Conservation (phyloP, 2,888 invertebrate genomes). For the Yponomeuta plumbellus region DNA sequence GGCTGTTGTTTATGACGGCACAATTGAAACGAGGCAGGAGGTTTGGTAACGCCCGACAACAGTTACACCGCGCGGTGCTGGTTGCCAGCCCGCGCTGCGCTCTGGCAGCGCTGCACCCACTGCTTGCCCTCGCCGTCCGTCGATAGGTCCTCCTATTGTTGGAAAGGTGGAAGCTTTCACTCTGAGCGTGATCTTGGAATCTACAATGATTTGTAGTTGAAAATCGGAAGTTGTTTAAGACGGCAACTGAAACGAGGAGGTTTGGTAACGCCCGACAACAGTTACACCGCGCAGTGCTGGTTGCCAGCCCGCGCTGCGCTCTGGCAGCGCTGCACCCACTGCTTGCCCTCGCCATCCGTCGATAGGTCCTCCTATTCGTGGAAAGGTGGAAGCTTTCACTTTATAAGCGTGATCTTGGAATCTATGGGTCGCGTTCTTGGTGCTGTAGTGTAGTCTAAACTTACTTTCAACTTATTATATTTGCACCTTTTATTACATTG, state of each 20-base stretch:
- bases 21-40: too few species aligned
- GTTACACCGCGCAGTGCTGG: slow-evolving; percentile 82
- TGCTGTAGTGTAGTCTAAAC: too few species aligned
- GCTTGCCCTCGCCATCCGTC: slow-evolving; percentile 59
- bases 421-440: too few species aligned
- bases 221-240: too few species aligned
- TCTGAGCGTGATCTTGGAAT: too few species aligned
- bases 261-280: slow-evolving; percentile 92
- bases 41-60: slow-evolving; percentile 91
- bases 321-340: slow-evolving; percentile 57
- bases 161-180: background rate
- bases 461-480: too few species aligned
- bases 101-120: slow-evolving; percentile 56
- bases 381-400: too few species aligned
- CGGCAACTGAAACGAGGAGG: too few species aligned
- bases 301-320: slow-evolving; percentile 56
- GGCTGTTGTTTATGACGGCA: too few species aligned
- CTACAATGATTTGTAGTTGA: too few species aligned
- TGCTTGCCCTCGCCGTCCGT: slow-evolving; percentile 61
- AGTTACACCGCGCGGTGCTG: slow-evolving; percentile 84
- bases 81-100: slow-evolving; percentile 55
- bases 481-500: too few species aligned
- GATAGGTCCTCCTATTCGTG: slow-evolving; percentile 62
- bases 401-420: too few species aligned
- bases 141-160: slow-evolving; percentile 62